phyloP scores from a whole-genome alignment of 2,797 vertebrate species.

The Semotilus atromaculatus region DNA sequence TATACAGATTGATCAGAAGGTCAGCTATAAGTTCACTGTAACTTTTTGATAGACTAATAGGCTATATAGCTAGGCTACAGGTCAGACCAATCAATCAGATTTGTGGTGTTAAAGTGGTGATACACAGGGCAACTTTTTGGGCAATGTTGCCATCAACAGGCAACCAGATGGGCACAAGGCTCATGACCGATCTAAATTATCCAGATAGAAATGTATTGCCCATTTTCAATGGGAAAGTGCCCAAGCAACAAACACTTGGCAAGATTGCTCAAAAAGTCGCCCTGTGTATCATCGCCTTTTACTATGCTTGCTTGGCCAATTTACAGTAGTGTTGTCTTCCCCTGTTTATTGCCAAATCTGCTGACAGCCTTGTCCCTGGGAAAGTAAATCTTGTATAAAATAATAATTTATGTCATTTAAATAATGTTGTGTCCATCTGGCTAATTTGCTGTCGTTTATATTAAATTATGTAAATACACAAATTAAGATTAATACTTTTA shows the following conservation, averaged over 20 bases:
- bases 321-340: background rate
- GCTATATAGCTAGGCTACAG: background rate
- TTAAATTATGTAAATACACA: background rate
- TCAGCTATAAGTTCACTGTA: background rate
- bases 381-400: background rate
- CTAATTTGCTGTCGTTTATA: background rate
- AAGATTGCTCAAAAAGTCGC: too few species aligned
- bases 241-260: too few species aligned
- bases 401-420: background rate
- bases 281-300: background rate
- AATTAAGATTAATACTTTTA: background rate
- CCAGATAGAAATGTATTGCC: too few species aligned
- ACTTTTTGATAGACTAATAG: background rate
- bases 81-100: background rate
- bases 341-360: background rate
- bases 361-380: background rate
- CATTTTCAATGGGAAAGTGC: too few species aligned
- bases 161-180: too few species aligned
- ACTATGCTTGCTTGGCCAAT: background rate
- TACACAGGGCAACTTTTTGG: too few species aligned
- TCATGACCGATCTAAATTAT: too few species aligned
- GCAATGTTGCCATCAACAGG: too few species aligned
- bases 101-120: too few species aligned
- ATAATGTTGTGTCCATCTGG: background rate
- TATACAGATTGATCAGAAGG: background rate